These are phyloP conservation scores for Chalcosyrphus nemorum DNA, from an alignment of 2,888 invertebrate genomes.

Conservation along the genomic window DNA sequence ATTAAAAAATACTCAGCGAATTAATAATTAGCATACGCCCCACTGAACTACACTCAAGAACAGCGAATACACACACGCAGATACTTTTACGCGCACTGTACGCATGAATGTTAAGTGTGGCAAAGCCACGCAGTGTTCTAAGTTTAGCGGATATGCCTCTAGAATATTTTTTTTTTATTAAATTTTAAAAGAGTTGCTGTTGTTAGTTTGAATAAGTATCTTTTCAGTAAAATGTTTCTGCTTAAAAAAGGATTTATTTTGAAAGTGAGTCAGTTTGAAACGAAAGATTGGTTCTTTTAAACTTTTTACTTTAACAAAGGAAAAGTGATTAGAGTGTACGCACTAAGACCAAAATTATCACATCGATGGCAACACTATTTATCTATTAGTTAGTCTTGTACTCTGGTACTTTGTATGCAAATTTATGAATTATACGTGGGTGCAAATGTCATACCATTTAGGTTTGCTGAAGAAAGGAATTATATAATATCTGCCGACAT, in stretches of 20 bases:
- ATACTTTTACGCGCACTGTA: constrained; percentile 6
- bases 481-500: not conserved
- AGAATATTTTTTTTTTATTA: not conserved
- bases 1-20: constrained; percentile 2
- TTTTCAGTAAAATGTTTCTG: not conserved
- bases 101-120: constrained; percentile 5
- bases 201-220: not conserved
- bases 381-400: not conserved
- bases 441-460: not conserved
- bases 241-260: too few relatives aligned
- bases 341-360: too few relatives aligned
- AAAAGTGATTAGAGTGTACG: too few relatives aligned
- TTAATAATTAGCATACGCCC: constrained; percentile 19
- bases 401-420: not conserved
- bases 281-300: too few relatives aligned
- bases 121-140: constrained; percentile 11
- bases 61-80: not conserved
- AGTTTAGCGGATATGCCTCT: constrained; percentile 18
- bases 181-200: constrained; percentile 9
- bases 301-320: too few relatives aligned
- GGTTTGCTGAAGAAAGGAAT: not conserved
- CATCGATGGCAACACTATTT: not conserved
- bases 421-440: not conserved
- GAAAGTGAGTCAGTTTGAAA: too few relatives aligned
- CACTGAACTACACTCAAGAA: not conserved